A percentile compares a stretch with the other conserved stretches of the same genome.
phyloP scores from a whole-genome alignment of 64 coral and sea anemone genomes.

The Cladopsammia gracilis region DNA sequence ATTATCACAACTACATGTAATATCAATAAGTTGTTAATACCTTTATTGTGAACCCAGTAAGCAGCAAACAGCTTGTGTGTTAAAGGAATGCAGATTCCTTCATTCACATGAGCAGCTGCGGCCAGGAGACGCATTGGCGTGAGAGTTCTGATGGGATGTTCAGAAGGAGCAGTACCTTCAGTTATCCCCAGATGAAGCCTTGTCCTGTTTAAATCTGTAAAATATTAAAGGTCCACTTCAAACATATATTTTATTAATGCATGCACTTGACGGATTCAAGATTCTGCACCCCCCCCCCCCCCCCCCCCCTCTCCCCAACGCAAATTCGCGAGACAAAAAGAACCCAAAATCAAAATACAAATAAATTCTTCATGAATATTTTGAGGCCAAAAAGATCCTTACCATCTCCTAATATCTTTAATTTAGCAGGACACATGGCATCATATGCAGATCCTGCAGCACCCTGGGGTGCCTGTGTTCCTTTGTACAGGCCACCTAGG shows the following conservation, averaged over 20 bases:
- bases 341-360: background rate
- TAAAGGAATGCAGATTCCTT: slow-evolving; percentile 66
- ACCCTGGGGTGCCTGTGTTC: slow-evolving; percentile 75
- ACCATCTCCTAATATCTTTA: slow-evolving; percentile 84
- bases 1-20: background rate
- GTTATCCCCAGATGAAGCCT: slow-evolving; percentile 76
- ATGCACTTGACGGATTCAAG: too few species aligned
- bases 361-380: too few species aligned
- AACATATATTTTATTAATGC: background rate
- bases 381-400: background rate
- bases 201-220: slow-evolving; percentile 87
- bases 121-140: slow-evolving; percentile 90
- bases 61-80: slow-evolving; percentile 82
- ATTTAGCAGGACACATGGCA: slow-evolving; percentile 76
- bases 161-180: slow-evolving; percentile 54
- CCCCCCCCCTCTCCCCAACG: too few species aligned
- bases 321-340: too few species aligned
- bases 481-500: slow-evolving; percentile 96
- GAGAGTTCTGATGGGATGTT: slow-evolving; percentile 77
- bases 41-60: slow-evolving; percentile 85
- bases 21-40: background rate
- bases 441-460: slow-evolving; percentile 61
- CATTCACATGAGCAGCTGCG: slow-evolving; percentile 71
- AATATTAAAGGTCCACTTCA: background rate
- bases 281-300: too few species aligned